phyloP scores from a whole-genome alignment of 2,113 vertebrate genomes.

The Potamarius usumacintae region DNA sequence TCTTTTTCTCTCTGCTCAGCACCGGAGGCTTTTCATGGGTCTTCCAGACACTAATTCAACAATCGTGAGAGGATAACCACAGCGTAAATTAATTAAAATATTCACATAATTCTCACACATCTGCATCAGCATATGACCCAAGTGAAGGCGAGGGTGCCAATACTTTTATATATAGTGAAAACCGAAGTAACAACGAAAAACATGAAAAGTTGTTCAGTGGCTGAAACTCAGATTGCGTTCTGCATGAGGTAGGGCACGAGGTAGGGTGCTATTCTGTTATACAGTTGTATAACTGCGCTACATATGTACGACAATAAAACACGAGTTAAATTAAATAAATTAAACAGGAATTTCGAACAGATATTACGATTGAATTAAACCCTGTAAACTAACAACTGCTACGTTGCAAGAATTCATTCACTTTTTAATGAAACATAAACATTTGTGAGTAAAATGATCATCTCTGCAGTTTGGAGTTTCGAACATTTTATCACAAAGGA shows the following conservation, averaged over 20 bases:
- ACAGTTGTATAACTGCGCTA: too few relatives aligned
- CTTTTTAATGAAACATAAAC: not conserved
- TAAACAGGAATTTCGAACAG: not conserved
- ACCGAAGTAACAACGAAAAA: too few relatives aligned
- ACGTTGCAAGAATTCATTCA: not conserved
- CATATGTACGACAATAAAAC: not conserved
- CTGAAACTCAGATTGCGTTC: not conserved
- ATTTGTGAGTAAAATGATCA: not conserved
- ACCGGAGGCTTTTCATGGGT: not conserved
- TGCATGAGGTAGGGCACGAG: not conserved
- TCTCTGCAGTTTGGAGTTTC: not conserved
- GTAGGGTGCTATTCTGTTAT: not conserved
- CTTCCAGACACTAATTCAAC: not conserved
- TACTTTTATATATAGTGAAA: not conserved
- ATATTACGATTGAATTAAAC: not conserved
- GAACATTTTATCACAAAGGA: not conserved
- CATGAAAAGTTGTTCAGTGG: not conserved
- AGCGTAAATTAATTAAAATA: not conserved
- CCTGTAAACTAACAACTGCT: not conserved
- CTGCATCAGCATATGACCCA: not conserved
- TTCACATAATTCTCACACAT: not conserved
- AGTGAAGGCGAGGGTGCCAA: not conserved
- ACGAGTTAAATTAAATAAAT: not conserved
- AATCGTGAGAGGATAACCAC: not conserved
- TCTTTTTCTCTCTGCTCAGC: not conserved